These are phyloP conservation scores for Araneus ventricosus DNA, from an alignment of 1,140 invertebrate species.

Conservation along the genomic window DNA sequence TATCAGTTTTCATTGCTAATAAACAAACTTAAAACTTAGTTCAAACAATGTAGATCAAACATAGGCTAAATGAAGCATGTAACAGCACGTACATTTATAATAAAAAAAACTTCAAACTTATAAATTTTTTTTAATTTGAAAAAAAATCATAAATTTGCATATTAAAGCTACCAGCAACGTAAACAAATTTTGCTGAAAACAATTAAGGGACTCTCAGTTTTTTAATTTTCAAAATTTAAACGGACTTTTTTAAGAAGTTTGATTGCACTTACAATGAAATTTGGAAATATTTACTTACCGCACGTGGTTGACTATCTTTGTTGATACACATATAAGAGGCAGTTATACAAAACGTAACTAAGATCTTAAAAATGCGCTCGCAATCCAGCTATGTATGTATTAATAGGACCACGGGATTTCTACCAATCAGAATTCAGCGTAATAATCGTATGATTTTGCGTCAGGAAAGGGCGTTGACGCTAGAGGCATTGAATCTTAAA, in stretches of 20 bases:
- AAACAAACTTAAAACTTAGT: too few relatives aligned
- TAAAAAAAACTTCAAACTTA: too few relatives aligned
- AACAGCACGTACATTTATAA: too few relatives aligned
- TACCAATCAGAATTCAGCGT: neutral
- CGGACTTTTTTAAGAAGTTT: neutral
- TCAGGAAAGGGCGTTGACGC: constrained; percentile 32
- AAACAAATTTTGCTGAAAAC: too few relatives aligned
- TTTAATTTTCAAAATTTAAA: neutral
- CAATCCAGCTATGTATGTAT: constrained; percentile 5
- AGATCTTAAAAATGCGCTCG: constrained; percentile 27
- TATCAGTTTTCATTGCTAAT: too few relatives aligned
- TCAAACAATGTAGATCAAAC: too few relatives aligned
- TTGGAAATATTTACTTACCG: constrained; percentile 9
- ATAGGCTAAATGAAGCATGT: too few relatives aligned
- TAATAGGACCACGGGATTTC: constrained; percentile 34
- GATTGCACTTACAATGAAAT: neutral
- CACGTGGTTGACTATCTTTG: constrained; percentile 15
- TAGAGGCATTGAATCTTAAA: constrained; percentile 1
- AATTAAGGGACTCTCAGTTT: too few relatives aligned
- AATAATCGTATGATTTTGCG: constrained; percentile 44
- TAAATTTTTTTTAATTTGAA: too few relatives aligned
- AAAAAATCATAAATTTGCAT: too few relatives aligned
- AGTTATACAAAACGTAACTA: constrained; percentile 10
- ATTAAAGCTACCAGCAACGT: too few relatives aligned
- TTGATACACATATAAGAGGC: neutral